Conservation (phyloP, 2,888 invertebrate species). For the Parnassius mnemosyne region DNA sequence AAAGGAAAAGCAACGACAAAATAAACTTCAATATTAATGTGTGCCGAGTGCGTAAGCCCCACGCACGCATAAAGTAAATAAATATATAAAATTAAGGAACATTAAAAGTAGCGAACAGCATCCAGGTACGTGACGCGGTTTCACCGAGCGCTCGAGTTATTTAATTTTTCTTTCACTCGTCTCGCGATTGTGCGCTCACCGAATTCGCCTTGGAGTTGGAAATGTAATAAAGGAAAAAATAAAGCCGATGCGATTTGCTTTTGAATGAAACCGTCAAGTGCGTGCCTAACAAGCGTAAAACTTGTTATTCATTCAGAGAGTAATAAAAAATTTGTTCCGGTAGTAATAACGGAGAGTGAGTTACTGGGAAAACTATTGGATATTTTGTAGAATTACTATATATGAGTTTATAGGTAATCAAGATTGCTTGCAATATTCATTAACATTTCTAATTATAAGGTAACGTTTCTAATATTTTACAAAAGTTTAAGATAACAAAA, state of each 20-base stretch:
- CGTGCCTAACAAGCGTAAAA: slow-evolving; percentile 18
- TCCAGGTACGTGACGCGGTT: slow-evolving; percentile 18
- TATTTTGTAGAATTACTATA: slow-evolving; percentile 2
- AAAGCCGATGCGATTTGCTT: slow-evolving; percentile 20
- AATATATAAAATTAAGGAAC: slow-evolving; percentile 16
- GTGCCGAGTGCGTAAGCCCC: background rate
- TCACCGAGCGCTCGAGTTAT: slow-evolving; percentile 18
- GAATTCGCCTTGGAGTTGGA: slow-evolving; percentile 1
- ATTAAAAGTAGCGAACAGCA: slow-evolving; percentile 17
- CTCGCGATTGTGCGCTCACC: slow-evolving; percentile 1
- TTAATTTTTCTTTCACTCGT: slow-evolving; percentile 17
- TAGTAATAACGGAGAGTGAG: slow-evolving; percentile 3
- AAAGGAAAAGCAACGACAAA: no score
- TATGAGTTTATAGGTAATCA: slow-evolving; percentile 2
- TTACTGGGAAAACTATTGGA: slow-evolving; percentile 3
- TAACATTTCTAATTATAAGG: background rate
- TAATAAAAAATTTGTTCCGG: slow-evolving; percentile 3
- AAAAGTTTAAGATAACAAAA: no score
- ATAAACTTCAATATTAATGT: background rate
- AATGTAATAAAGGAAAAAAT: slow-evolving; percentile 18
- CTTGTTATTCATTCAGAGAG: slow-evolving; percentile 18
- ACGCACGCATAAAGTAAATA: slow-evolving; percentile 9
- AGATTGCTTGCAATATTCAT: slow-evolving; percentile 2
- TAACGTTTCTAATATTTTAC: no score
- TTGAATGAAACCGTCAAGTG: slow-evolving; percentile 16